Percentiles rank a stretch among this genome's conserved stretches.
phyloP scores from a whole-genome alignment of 2,888 invertebrate genomes.

The Dolomedes plantarius region DNA sequence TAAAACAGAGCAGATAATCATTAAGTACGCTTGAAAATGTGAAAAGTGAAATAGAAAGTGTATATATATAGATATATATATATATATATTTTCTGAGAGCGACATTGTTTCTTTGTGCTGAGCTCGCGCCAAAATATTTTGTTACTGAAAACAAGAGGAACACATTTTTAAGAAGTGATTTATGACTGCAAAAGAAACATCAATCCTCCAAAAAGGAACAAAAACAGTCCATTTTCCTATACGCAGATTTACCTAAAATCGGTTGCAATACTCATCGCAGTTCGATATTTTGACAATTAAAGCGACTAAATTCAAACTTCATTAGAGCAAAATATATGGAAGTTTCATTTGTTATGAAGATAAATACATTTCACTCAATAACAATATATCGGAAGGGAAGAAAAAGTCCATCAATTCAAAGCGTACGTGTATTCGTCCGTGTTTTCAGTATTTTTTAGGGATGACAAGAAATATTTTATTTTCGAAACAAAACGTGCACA shows the following conservation, averaged over 20 bases:
- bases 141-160: conserved; percentile 45
- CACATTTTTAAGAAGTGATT: conserved; percentile 55
- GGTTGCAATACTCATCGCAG: not conserved
- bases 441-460: no score
- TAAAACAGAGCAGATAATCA: conserved; percentile 66
- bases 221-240: not conserved
- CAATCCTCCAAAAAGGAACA: not conserved
- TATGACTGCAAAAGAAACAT: not conserved
- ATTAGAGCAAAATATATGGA: not conserved
- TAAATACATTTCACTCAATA: not conserved
- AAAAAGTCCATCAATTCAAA: not conserved
- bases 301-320: not conserved
- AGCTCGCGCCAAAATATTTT: conserved; percentile 57
- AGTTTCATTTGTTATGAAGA: conserved; percentile 3
- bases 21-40: conserved; percentile 43
- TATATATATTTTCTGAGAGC: conserved; percentile 21
- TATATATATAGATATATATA: conserved; percentile 32
- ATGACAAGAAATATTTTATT: no score
- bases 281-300: conserved; percentile 6
- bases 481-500: no score
- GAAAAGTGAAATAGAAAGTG: conserved; percentile 38
- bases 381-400: not conserved
- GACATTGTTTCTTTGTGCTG: conserved; percentile 62
- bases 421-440: no score
- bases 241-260: not conserved